phyloP scores from a whole-genome alignment of 2,797 vertebrate species.

The Chiloscyllium punctatum region DNA sequence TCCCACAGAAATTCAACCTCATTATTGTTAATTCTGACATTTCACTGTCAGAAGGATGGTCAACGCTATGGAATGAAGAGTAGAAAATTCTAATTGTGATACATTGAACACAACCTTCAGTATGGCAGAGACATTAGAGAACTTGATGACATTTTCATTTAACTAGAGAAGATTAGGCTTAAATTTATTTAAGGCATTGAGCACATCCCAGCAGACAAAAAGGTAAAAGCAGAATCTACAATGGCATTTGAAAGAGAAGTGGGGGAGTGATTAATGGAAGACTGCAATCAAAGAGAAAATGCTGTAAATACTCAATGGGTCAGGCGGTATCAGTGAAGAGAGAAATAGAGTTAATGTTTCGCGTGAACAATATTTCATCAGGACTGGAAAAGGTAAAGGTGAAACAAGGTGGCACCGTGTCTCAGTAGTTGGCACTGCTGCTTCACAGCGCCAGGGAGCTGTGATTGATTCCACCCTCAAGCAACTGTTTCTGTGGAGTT shows the following conservation, averaged over 20 bases:
- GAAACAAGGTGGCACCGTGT: too few relatives aligned
- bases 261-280: not conserved
- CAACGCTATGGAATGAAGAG: not conserved
- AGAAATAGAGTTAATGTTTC: too few relatives aligned
- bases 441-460: too few relatives aligned
- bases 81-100: not conserved
- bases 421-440: too few relatives aligned
- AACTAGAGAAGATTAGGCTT: not conserved
- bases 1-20: not conserved
- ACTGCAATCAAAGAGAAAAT: not conserved
- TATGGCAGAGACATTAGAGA: not conserved
- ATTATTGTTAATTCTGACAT: not conserved
- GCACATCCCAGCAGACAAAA: not conserved
- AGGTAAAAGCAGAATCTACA: not conserved
- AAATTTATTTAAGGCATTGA: not conserved
- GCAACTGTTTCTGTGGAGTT: too few relatives aligned
- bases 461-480: too few relatives aligned
- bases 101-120: not conserved
- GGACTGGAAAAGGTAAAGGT: too few relatives aligned
- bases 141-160: not conserved
- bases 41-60: not conserved
- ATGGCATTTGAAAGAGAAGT: not conserved
- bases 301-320: too few relatives aligned
- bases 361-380: too few relatives aligned
- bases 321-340: too few relatives aligned